Base-by-base conservation (phyloP, 2,113 vertebrate genomes). In the Dicentrarchus labrax region DNA sequence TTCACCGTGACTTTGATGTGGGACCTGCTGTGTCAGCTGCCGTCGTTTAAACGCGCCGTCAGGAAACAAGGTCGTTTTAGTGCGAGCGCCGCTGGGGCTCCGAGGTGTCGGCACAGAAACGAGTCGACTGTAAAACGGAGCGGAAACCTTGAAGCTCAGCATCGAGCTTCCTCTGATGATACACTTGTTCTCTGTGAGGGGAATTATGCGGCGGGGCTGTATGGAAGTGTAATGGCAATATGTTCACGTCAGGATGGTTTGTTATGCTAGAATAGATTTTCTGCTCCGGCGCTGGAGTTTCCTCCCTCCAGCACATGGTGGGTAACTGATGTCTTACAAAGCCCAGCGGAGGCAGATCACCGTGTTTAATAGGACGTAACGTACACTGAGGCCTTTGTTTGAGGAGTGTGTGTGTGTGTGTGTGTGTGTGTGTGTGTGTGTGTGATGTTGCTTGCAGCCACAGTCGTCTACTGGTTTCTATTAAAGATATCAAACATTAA, bases 181-280 rank as follows among this genome's bases (percentile, higher is more conserved):
- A 74, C 78, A 61, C 80, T 83, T 70, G 82, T 78, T 78, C 82
- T 78, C 43, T 43, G 68, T n/a, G 68, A 47, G 72, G 72, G 72
- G 56, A 72, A 80, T 84, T 66, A 56, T 75, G 75, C 36, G 8
- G 56, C 59, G 7, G 30, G 38, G 60, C 72, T 57, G 65, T 78
- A 1, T 65, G 74, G 74, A 69, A 0, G 76, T 47, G 79, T 78
- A 85, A 83, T 71, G 72, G 79, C 82, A 85, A 68, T 72, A 74
- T 87, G 85, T 85, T 90, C 76, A 30, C 3, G 85, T 90, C 85
- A 80, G 80, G 76, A 71, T 24, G 76, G 82, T 66, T 90, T 74
- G 85, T 83, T 86, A 65, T 57, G 87, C 84, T 81, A 19, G 72
- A 77, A 69, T 54, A 77, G 59, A 48, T 80, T 80, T 71, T 65